Conservation (phyloP, 2,113 vertebrate genomes). For the Platysteira castanea region DNA sequence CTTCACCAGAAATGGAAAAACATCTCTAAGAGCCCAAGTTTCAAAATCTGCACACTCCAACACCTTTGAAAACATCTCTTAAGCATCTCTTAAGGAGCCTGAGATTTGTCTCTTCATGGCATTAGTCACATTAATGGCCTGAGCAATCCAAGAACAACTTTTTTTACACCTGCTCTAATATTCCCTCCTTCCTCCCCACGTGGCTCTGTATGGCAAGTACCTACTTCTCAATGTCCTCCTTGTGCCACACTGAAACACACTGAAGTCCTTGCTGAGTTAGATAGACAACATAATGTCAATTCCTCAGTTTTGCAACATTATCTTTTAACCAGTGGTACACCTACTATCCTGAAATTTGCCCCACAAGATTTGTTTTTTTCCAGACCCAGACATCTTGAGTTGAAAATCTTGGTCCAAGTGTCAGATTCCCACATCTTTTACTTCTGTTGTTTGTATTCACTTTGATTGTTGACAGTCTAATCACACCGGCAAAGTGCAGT, state of each 20-base stretch:
- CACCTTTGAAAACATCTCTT: not conserved
- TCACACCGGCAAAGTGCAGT: not conserved
- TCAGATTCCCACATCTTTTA: not conserved
- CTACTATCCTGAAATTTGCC: not conserved
- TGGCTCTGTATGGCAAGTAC: not conserved
- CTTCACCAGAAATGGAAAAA: not conserved
- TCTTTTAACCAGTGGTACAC: not conserved
- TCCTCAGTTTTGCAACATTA: not conserved
- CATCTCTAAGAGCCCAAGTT: not conserved
- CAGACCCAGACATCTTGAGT: not conserved
- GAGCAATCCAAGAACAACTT: not conserved
- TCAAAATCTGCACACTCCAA: not conserved
- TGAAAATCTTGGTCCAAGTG: not conserved
- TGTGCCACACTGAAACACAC: not conserved
- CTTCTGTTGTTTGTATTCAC: not conserved
- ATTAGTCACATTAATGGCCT: not conserved
- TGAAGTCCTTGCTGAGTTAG: not conserved
- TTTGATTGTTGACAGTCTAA: not conserved
- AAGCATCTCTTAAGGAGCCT: not conserved
- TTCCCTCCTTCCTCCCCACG: not conserved
- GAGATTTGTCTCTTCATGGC: not conserved
- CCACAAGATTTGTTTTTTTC: not conserved
- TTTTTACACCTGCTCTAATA: not conserved
- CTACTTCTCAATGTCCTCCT: not conserved
- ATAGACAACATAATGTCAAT: not conserved